Percentiles rank a stretch among this genome's conserved stretches.
Conservation (phyloP, 2,797 vertebrate species). For the Hydrophis major region DNA sequence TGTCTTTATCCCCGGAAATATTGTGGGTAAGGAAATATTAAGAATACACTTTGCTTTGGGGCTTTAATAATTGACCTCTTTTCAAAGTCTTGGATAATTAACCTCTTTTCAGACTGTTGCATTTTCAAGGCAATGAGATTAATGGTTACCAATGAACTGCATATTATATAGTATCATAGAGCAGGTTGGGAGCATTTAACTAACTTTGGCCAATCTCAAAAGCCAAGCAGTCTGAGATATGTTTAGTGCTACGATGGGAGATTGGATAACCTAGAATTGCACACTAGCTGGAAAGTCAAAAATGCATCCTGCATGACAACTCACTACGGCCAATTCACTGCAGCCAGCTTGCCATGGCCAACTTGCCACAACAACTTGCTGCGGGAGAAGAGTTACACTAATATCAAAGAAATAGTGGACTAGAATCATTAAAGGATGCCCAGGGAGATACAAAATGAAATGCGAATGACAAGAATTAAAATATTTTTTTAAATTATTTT, state of each 20-base stretch:
- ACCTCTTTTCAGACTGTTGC: constrained; percentile 13
- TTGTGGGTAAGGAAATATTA: constrained; percentile 82
- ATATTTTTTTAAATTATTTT: neutral
- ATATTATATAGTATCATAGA: neutral
- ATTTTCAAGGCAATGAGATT: neutral
- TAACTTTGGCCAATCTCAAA: neutral
- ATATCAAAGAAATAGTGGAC: neutral
- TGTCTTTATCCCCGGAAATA: constrained; percentile 91
- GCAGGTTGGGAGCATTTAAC: neutral
- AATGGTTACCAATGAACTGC: neutral
- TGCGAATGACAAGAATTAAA: neutral
- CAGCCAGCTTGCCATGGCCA: neutral
- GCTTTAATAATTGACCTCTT: neutral
- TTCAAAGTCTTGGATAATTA: constrained; percentile 4
- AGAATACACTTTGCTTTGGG: constrained; percentile 18
- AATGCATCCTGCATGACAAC: neutral
- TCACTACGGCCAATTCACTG: no score
- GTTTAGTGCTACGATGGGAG: neutral
- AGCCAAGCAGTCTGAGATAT: neutral
- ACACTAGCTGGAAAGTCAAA: neutral
- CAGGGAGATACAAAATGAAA: neutral
- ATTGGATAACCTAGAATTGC: neutral
- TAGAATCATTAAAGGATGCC: neutral
- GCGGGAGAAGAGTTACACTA: neutral
- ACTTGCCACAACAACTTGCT: neutral